These are phyloP conservation scores for Bicyclus anynana DNA, from an alignment of 1,140 invertebrate genomes.

Conservation along the genomic window DNA sequence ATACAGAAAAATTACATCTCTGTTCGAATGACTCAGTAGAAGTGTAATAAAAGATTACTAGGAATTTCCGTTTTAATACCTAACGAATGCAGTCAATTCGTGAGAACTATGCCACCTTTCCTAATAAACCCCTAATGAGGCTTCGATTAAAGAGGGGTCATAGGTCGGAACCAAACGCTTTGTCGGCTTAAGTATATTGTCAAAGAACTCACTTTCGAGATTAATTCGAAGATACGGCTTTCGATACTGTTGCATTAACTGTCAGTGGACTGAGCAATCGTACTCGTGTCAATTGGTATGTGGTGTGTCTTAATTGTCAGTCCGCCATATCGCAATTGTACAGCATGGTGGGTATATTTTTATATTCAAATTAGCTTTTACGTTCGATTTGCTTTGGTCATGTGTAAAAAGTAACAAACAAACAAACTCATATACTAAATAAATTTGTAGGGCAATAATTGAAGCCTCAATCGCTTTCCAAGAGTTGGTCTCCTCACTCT, in stretches of 20 bases:
- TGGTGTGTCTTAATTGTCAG: too few relatives aligned
- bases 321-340: too few relatives aligned
- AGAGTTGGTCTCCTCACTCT: too few relatives aligned
- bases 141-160: conserved; percentile 29
- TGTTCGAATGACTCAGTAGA: too few relatives aligned
- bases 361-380: too few relatives aligned
- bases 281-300: background rate
- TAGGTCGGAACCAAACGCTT: conserved; percentile 33
- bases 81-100: conserved; percentile 1
- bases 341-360: too few relatives aligned
- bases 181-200: conserved; percentile 33
- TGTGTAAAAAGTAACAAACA: too few relatives aligned
- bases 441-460: too few relatives aligned
- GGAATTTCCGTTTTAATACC: background rate
- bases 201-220: conserved; percentile 18
- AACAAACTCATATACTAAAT: too few relatives aligned
- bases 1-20: too few relatives aligned
- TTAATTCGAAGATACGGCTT: conserved; percentile 21
- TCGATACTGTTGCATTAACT: background rate
- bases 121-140: conserved; percentile 33
- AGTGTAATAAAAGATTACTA: background rate
- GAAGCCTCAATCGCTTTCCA: too few relatives aligned
- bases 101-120: conserved; percentile 25
- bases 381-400: too few relatives aligned
- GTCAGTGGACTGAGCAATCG: background rate